phyloP scores from a whole-genome alignment of 1,140 invertebrate species.

The Melanaphis sacchari region DNA sequence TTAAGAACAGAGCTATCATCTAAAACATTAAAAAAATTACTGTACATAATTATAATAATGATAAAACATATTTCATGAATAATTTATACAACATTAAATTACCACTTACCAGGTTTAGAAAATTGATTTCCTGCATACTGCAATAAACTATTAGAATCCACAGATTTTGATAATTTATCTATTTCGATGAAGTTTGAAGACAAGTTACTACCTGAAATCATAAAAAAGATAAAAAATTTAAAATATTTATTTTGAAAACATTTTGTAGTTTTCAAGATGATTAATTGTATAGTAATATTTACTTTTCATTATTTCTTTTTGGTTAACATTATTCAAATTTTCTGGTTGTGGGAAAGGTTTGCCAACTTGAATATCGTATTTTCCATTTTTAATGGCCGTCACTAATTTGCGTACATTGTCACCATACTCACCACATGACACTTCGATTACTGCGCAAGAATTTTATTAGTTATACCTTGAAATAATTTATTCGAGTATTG shows the following conservation, averaged over 20 bases:
- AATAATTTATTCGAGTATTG: not conserved
- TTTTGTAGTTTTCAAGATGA: too few species aligned
- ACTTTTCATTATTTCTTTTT: constrained; percentile 66
- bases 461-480: not conserved
- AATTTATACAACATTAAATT: not conserved
- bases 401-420: constrained; percentile 85
- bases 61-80: not conserved
- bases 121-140: constrained; percentile 37
- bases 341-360: constrained; percentile 71
- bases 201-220: constrained; percentile 10
- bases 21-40: constrained; percentile 59
- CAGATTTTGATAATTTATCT: constrained; percentile 37
- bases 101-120: constrained; percentile 6
- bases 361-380: constrained; percentile 75
- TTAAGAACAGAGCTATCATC: constrained; percentile 63
- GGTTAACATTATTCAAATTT: constrained; percentile 70
- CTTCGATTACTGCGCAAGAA: constrained; percentile 79
- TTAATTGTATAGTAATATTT: not conserved
- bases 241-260: not conserved
- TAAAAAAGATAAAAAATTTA: not conserved
- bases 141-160: constrained; percentile 34
- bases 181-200: constrained; percentile 44
- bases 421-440: constrained; percentile 94
- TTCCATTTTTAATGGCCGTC: constrained; percentile 82
- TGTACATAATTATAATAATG: not conserved